Evolutionary conservation across 2,888 invertebrate genomes (phyloP), one percentile per base, ranked within the genome.

Genomic region (Thysanoteuthis rhombus): DNA sequence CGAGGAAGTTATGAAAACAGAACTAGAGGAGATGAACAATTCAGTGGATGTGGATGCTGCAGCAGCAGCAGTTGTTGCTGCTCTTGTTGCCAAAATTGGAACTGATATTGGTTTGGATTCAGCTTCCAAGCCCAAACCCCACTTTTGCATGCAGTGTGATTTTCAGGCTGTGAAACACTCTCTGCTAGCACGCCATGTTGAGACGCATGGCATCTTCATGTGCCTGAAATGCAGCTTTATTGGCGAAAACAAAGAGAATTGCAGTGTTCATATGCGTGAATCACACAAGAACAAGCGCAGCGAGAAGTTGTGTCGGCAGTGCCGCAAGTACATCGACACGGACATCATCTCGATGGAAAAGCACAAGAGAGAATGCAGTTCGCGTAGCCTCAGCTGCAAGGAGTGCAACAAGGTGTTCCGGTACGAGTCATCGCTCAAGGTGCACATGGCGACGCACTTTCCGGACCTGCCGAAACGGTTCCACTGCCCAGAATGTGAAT

Each of bases 361-460:
- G 94, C 96, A 96, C 94, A 96, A 96, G 94, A 95, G 95, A 93
- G 95, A 95, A 32, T 96, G 96, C 94, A 95, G 95, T 93, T 96
- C 96, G 19, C 95, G 96, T 92, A 96, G 96, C 93, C 96, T 96
- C 39, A 95, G 95, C 94, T 97, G 97, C 95, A 95, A 95, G 39
- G 95, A 96, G 94, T 97, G 97, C 95, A 95, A 95, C 93, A 96
- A 96, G 94, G 96, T 96, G 94, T 97, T 96, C 95, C 96, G 96
- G 94, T 97, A 96, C 94, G 96, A 96, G 94, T 97, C 96, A 92
- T 96, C 96, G 89, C 95, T 95, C 94, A 95, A 95, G 93, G 94
- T 95, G 93, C 97, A 97, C 94, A 95, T 96, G 90, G 95, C 95
- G 93, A 95, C 96, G 38, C 96, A 96, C 94, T 96, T 96, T 95